These are phyloP conservation scores for Aelia acuminata DNA, from an alignment of 2,888 invertebrate species.

Conservation along the genomic window DNA sequence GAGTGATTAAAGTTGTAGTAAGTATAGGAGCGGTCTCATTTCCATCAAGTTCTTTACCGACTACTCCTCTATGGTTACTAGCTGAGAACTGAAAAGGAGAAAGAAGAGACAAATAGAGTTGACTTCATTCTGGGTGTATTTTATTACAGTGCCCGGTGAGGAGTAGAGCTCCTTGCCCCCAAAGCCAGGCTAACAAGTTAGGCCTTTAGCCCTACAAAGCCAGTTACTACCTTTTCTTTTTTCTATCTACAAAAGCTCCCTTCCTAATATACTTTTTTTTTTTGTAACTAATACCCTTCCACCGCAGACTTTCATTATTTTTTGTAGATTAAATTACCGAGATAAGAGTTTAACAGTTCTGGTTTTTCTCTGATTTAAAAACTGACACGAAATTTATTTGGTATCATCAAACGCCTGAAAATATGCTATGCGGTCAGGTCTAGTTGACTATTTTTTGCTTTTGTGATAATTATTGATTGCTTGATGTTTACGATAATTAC, in stretches of 20 bases:
- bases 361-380: background rate
- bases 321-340: background rate
- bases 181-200: slow-evolving; percentile 43
- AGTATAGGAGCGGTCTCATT: background rate
- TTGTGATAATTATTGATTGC: too few species aligned
- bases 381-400: background rate
- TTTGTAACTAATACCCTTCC: background rate
- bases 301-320: background rate
- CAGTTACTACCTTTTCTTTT: slow-evolving; percentile 34
- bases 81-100: background rate
- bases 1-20: background rate
- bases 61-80: background rate
- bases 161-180: background rate
- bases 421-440: too few species aligned
- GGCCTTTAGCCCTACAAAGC: slow-evolving; percentile 48
- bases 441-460: too few species aligned
- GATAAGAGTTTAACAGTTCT: background rate
- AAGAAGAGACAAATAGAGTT: slow-evolving; percentile 39
- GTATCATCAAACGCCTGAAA: too few species aligned
- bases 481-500: too few species aligned
- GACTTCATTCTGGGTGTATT: slow-evolving; percentile 12
- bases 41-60: background rate
- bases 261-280: slow-evolving; percentile 23
- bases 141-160: slow-evolving; percentile 22
- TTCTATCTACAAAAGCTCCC: slow-evolving; percentile 24